Evolutionary conservation across 2,797 vertebrate genomes (phyloP).

Genomic region (Rhinatrema bivittatum): DNA sequence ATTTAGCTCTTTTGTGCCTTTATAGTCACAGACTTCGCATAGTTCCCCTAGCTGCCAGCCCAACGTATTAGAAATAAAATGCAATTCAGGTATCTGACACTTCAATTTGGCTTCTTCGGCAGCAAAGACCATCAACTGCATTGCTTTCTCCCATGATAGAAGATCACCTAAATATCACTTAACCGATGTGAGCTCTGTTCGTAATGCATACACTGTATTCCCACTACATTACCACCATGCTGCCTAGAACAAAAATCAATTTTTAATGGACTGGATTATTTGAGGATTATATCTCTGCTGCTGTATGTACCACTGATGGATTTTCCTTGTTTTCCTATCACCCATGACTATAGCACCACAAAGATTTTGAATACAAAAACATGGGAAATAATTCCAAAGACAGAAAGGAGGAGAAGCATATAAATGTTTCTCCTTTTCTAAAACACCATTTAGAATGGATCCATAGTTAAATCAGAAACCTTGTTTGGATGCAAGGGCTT

Average conservation of each 20-base stretch:
- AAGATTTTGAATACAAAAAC: constrained; percentile 15
- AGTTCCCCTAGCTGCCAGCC: constrained; percentile 53
- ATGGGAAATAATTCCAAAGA: constrained; percentile 22
- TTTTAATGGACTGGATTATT: constrained; percentile 66
- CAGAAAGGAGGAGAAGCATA: neutral
- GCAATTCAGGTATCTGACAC: constrained; percentile 62
- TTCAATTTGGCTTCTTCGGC: constrained; percentile 63
- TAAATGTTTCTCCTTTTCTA: neutral
- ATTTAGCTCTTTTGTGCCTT: constrained; percentile 51
- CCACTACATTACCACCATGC: constrained; percentile 48
- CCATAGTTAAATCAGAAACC: no score
- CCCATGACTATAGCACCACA: constrained; percentile 32
- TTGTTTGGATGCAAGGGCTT: no score
- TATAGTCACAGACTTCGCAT: constrained; percentile 40
- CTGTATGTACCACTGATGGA: constrained; percentile 27
- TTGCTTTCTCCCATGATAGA: constrained; percentile 56
- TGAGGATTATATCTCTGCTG: constrained; percentile 36
- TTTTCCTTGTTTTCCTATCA: constrained; percentile 26
- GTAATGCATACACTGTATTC: constrained; percentile 48
- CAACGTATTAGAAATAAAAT: constrained; percentile 70
- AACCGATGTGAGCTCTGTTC: constrained; percentile 46
- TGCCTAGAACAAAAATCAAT: constrained; percentile 58
- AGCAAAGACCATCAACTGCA: constrained; percentile 56
- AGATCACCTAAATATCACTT: constrained; percentile 67
- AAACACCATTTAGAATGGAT: no score